Evolutionary conservation across 2,797 vertebrate genomes (phyloP).

Genomic region (Brotogeris chrysoptera): DNA sequence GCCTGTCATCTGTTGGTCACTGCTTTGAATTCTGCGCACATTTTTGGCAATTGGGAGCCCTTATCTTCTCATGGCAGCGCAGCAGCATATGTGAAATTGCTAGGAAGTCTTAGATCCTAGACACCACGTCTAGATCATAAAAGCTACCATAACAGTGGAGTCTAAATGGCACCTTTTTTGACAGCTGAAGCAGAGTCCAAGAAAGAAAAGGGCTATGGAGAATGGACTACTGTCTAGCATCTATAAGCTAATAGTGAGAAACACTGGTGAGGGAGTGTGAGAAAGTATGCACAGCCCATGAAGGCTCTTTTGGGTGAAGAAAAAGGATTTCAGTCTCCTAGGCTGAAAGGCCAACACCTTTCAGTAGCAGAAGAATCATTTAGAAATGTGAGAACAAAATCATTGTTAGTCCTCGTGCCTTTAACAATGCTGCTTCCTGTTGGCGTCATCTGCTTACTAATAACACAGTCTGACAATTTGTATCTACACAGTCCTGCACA

Average conservation of each 20-base stretch:
- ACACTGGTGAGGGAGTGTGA: conserved; percentile 42
- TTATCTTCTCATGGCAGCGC: conserved; percentile 28
- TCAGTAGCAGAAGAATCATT: conserved; percentile 25
- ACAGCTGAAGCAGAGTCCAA: conserved; percentile 46
- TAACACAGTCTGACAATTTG: conserved; percentile 24
- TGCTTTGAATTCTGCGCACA: conserved; percentile 60
- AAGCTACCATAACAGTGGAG: conserved; percentile 55
- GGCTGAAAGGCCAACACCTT: conserved; percentile 53
- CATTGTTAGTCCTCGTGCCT: conserved; percentile 51
- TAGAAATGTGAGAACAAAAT: conserved; percentile 53
- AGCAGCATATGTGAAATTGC: conserved; percentile 45
- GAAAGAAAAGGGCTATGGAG: conserved; percentile 48
- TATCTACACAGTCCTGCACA: conserved; percentile 29
- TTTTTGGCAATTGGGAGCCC: conserved; percentile 30
- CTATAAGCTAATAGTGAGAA: conserved; percentile 47
- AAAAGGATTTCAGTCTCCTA: conserved; percentile 28
- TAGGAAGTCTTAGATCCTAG: conserved; percentile 62
- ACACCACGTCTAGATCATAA: conserved; percentile 62
- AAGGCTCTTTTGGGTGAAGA: conserved; percentile 41
- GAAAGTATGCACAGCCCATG: conserved; percentile 27
- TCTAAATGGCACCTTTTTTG: conserved; percentile 59
- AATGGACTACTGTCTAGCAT: conserved; percentile 51
- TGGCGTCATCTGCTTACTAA: conserved; percentile 46
- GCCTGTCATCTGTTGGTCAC: conserved; percentile 60
- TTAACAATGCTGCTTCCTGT: conserved; percentile 54